These are phyloP conservation scores for Caenorhabditis afra DNA, from an alignment of 2,888 invertebrate genomes.

Conservation along the genomic window DNA sequence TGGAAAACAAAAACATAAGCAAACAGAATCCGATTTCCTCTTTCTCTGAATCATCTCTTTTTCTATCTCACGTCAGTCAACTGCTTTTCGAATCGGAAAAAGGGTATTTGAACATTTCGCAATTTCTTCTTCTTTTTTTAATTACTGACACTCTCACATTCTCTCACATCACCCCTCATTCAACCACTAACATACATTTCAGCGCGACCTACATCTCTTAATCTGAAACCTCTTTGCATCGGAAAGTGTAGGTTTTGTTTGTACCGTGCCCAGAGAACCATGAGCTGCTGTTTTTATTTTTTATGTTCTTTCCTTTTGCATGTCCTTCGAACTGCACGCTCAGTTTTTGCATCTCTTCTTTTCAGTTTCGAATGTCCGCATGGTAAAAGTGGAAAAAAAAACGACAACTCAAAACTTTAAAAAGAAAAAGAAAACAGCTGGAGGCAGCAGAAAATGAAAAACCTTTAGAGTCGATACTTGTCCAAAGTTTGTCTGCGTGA, in stretches of 20 bases:
- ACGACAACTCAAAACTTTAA: neutral
- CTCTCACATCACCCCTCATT: slow-evolving; percentile 46
- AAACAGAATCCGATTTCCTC: slow-evolving; percentile 4
- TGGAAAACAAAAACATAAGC: neutral
- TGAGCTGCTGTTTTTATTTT: slow-evolving; percentile 43
- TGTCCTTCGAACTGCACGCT: slow-evolving; percentile 33
- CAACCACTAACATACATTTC: slow-evolving; percentile 82
- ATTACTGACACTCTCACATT: slow-evolving; percentile 17
- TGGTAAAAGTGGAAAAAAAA: slow-evolving; percentile 12
- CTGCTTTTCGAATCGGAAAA: slow-evolving; percentile 5
- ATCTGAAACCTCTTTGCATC: slow-evolving; percentile 85
- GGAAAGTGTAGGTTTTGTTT: slow-evolving; percentile 75
- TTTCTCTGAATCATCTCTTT: slow-evolving; percentile 1
- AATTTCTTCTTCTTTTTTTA: neutral
- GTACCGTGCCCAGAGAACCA: slow-evolving; percentile 47
- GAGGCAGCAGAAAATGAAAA: too few species aligned
- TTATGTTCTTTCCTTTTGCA: slow-evolving; percentile 56
- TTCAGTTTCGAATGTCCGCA: slow-evolving; percentile 45
- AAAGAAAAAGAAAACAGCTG: neutral
- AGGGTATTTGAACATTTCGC: neutral
- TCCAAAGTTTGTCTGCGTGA: slow-evolving; percentile 51
- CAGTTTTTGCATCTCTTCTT: slow-evolving; percentile 40
- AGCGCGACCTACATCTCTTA: slow-evolving; percentile 98
- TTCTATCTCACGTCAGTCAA: slow-evolving; percentile 20
- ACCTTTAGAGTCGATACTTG: slow-evolving; percentile 34